Conservation (phyloP, 1,140 invertebrate species). For the Eufriesea mexicana region DNA sequence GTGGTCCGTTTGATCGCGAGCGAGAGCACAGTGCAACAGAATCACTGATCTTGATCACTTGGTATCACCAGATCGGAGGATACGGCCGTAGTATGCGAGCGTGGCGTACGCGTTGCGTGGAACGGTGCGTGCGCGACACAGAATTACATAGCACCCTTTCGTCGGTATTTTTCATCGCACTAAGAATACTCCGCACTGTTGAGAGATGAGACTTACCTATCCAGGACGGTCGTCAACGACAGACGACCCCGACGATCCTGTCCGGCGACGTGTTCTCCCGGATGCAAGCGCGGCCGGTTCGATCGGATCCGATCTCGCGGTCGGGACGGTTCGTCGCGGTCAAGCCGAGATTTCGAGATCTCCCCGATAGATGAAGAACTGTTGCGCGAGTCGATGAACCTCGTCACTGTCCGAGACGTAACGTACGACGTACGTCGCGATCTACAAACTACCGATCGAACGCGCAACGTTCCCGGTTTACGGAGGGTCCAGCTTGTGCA, state of each 20-base stretch:
- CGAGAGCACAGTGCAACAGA: slow-evolving; percentile 57
- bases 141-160: slow-evolving; percentile 30
- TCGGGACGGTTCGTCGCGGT: background rate
- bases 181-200: slow-evolving; percentile 38
- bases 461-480: too few relatives aligned
- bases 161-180: slow-evolving; percentile 7
- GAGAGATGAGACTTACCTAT: slow-evolving; percentile 60
- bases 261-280: slow-evolving; percentile 57
- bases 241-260: slow-evolving; percentile 55
- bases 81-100: too few relatives aligned
- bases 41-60: slow-evolving; percentile 71
- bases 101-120: too few relatives aligned
- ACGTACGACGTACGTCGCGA: too few relatives aligned
- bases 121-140: slow-evolving; percentile 33
- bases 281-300: slow-evolving; percentile 21
- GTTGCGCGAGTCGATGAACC: slow-evolving; percentile 5
- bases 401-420: background rate
- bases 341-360: background rate
- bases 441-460: background rate
- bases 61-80: slow-evolving; percentile 50
- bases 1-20: slow-evolving; percentile 6
- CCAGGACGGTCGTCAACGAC: slow-evolving; percentile 60
- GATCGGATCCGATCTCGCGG: slow-evolving; percentile 16
- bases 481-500: background rate
- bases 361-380: background rate